Evolutionary conservation across 2,888 invertebrate species (phyloP).

Genomic region (Euspilapteryx auroguttella): DNA sequence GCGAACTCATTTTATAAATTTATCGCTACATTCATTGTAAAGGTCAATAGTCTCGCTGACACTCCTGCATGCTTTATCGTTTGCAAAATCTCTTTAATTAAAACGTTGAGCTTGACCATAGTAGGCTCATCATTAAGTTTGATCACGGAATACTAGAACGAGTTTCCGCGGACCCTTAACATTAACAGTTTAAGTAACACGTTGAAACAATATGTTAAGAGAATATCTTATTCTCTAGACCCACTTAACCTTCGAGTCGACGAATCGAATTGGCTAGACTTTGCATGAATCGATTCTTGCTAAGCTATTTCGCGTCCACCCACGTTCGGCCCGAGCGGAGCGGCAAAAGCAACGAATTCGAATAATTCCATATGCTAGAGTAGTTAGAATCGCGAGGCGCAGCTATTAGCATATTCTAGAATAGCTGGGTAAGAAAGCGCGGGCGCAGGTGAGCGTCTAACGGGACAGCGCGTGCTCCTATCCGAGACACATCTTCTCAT

Average conservation of each 20-base stretch:
- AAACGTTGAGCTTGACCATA: neutral
- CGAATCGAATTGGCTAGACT: conserved; percentile 26
- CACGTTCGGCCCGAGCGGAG: conserved; percentile 14
- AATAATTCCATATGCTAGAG: conserved; percentile 1
- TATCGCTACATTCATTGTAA: too few relatives aligned
- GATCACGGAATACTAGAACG: neutral
- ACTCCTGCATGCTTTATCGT: neutral
- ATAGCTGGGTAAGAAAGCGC: conserved; percentile 39
- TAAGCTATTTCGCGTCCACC: conserved; percentile 33
- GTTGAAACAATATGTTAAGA: too few relatives aligned
- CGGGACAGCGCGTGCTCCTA: conserved; percentile 38
- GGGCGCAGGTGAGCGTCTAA: conserved; percentile 52
- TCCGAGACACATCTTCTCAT: conserved; percentile 28
- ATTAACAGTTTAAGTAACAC: neutral
- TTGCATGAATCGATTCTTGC: conserved; percentile 32
- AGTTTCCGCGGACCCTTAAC: neutral
- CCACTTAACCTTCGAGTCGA: conserved; percentile 38
- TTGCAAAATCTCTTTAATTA: neutral
- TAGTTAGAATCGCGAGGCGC: conserved; percentile 15
- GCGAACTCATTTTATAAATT: too few relatives aligned
- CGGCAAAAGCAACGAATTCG: conserved; percentile 1
- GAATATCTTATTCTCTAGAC: conserved; percentile 37
- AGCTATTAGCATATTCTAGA: conserved; percentile 37
- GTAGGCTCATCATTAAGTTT: neutral
- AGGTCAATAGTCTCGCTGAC: too few relatives aligned